A percentile compares a stretch with the other conserved stretches of the same genome.
Evolutionary conservation across 2,113 vertebrate species (phyloP).

Genomic region (Strix aluco): DNA sequence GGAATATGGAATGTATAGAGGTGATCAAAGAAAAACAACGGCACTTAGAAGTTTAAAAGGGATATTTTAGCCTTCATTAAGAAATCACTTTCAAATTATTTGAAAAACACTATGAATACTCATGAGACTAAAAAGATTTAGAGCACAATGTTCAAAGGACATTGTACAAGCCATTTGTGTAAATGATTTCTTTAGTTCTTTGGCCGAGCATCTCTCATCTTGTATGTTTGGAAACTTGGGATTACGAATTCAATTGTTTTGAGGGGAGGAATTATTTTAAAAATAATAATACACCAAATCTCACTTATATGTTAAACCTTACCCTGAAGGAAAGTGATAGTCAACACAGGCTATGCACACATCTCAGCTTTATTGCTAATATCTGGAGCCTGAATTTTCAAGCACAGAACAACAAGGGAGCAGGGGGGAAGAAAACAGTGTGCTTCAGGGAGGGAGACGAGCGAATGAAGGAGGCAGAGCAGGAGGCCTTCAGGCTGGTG

Average conservation of each 20-base stretch:
- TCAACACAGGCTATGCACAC: background rate
- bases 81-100: slow-evolving; percentile 31
- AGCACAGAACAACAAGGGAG: background rate
- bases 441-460: background rate
- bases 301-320: background rate
- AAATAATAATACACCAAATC: background rate
- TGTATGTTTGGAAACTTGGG: background rate
- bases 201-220: background rate
- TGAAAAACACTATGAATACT: slow-evolving; percentile 56
- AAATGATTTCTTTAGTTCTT: slow-evolving; percentile 20
- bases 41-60: slow-evolving; percentile 60
- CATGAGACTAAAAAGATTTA: slow-evolving; percentile 45
- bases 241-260: accelerated
- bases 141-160: slow-evolving; percentile 30
- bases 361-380: background rate
- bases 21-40: slow-evolving; percentile 55
- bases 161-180: slow-evolving; percentile 3
- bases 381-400: background rate
- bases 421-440: background rate
- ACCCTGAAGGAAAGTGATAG: background rate
- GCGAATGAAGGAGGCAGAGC: background rate
- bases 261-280: background rate
- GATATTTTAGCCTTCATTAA: slow-evolving; percentile 56
- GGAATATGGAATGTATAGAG: slow-evolving; percentile 13
- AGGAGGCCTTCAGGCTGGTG: background rate